These are phyloP conservation scores for Drosophila kambysellisi DNA, from an alignment of 2,888 invertebrate genomes.

Conservation along the genomic window DNA sequence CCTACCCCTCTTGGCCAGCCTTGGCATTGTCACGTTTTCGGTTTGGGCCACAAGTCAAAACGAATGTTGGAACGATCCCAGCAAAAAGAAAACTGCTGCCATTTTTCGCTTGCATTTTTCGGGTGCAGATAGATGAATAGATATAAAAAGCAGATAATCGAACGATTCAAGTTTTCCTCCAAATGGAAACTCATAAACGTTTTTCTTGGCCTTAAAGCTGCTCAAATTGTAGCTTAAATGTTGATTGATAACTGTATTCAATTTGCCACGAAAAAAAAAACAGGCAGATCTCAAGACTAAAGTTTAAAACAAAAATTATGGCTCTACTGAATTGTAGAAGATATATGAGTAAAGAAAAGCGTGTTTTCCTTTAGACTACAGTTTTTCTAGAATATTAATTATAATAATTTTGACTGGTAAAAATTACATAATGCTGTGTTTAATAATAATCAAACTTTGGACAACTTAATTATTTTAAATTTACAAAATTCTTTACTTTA, in stretches of 20 bases:
- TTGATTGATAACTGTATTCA: background rate
- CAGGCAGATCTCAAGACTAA: background rate
- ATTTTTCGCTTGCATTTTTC: constrained; percentile 38
- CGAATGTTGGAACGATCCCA: constrained; percentile 28
- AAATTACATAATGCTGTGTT: background rate
- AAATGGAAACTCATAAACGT: constrained; percentile 12
- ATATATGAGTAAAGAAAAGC: background rate
- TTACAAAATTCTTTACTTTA: background rate
- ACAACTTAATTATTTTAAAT: background rate
- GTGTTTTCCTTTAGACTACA: background rate
- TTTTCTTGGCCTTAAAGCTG: constrained; percentile 20
- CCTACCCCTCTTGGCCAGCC: constrained; percentile 10
- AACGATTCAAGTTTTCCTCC: constrained; percentile 16
- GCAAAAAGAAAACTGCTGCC: constrained; percentile 37
- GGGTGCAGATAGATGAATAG: constrained; percentile 4
- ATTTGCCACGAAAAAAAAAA: background rate
- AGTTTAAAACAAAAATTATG: background rate
- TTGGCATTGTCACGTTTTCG: constrained; percentile 67
- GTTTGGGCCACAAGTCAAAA: constrained; percentile 54
- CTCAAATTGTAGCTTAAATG: background rate
- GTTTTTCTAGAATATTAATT: background rate
- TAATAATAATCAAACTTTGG: background rate
- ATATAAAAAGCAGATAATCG: constrained; percentile 22
- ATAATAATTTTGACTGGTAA: background rate
- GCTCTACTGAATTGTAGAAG: background rate